These are phyloP conservation scores for Pituophis catenifer DNA, from an alignment of 2,113 vertebrate genomes.

Conservation along the genomic window DNA sequence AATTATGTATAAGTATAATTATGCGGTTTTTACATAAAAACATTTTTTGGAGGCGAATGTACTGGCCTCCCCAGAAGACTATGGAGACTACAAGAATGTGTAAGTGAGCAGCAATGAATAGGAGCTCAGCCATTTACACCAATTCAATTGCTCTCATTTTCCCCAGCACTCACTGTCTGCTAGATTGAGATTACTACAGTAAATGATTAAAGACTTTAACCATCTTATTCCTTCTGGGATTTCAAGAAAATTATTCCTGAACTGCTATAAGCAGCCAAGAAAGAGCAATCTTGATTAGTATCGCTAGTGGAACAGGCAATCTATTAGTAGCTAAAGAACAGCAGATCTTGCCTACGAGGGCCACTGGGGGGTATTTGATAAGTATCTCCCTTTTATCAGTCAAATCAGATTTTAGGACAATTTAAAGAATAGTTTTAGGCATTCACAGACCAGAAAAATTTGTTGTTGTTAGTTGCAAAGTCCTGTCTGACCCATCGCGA, in stretches of 20 bases:
- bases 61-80: neutral
- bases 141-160: neutral
- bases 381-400: neutral
- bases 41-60: neutral
- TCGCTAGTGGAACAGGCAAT: neutral
- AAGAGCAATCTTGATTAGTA: neutral
- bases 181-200: neutral
- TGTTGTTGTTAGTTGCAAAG: too few species aligned
- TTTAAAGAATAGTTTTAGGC: neutral
- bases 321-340: neutral
- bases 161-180: neutral
- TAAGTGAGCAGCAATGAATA: neutral
- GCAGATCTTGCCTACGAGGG: neutral
- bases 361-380: neutral
- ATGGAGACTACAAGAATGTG: neutral
- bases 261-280: neutral
- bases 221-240: neutral
- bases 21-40: constrained; percentile 2
- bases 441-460: neutral
- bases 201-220: neutral
- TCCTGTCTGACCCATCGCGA: too few species aligned
- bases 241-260: neutral
- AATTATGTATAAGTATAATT: too few species aligned
- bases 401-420: neutral
- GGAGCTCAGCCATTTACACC: neutral